These are phyloP conservation scores for Acanthosepion pharaonis DNA, from an alignment of 2,888 invertebrate species.

Conservation along the genomic window DNA sequence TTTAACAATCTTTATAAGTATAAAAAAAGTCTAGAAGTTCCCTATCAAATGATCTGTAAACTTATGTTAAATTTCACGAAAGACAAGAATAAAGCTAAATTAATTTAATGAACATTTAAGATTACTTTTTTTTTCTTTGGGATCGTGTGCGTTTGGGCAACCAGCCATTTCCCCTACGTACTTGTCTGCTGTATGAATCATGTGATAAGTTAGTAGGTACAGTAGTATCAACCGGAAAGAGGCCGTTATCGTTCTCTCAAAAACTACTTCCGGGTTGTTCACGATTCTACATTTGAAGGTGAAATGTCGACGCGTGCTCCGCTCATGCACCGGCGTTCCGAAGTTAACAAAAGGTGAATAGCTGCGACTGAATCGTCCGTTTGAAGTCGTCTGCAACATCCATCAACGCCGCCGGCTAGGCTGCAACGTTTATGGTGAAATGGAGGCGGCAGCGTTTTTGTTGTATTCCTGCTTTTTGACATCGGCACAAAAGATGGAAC, in stretches of 20 bases:
- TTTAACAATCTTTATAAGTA: too few species aligned
- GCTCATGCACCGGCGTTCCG: neutral
- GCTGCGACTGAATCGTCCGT: neutral
- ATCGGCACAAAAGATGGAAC: neutral
- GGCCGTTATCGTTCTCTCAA: neutral
- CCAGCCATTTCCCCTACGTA: too few species aligned
- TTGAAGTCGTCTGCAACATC: slow-evolving; percentile 2
- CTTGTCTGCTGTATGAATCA: neutral
- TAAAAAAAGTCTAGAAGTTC: too few species aligned
- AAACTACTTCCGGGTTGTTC: neutral
- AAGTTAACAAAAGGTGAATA: neutral
- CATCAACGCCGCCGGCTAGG: neutral
- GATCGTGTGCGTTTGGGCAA: too few species aligned
- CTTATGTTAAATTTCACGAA: too few species aligned
- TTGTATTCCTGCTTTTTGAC: neutral
- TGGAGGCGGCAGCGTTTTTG: neutral
- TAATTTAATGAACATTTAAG: too few species aligned
- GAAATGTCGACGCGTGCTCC: neutral
- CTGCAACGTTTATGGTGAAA: neutral
- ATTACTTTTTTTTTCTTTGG: too few species aligned
- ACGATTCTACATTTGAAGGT: neutral
- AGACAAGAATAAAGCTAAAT: too few species aligned
- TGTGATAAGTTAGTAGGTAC: neutral
- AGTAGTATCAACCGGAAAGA: neutral
- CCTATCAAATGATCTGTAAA: too few species aligned